Evolutionary conservation across 2,797 vertebrate species (phyloP), one percentile per base, ranked within the genome.

Genomic region (Sebastes matsubarae): DNA sequence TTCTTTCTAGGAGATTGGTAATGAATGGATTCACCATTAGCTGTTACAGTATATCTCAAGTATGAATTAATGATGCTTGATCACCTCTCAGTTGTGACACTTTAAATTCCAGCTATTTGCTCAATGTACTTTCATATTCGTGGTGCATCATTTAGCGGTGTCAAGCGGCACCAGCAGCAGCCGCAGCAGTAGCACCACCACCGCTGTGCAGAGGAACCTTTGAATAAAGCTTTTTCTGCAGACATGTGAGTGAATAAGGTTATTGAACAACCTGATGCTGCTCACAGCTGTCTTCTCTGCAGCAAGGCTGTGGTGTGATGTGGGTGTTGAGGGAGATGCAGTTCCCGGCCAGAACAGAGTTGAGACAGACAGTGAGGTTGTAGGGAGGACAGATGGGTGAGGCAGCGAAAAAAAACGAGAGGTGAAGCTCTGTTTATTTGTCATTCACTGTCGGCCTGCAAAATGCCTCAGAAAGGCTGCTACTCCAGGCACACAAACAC

Each of bases 401-500:
- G 77, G 78, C 58, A 8, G 74, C 52, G 55, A 75, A 78, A 79
- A 77, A 64, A 76, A 50, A 4, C 18, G 20, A 70, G 32, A 64
- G 63, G 36, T 68, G 63, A 70, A 84, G 68, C 72, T 87, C 76
- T 63, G 76, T 91, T 88, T 90, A 73, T 92, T 87, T 88, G 87
- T 91, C 89, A 87, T 77, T 94, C 79, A 75, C 76, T 60, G 67
- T 82, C 79, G 58, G 58, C 68, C 86, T 77, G 76, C 61, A 74
- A 83, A 87, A 59, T 38, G 65, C 81, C 72, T 24, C 52, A 54
- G 77, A 80, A 29, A 83, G 61, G 70, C 80, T 81, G 76, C 79
- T 59, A 27, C 79, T 79, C 38, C 70, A 36, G 27, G 72, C 77
- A 82, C 72, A 66, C 67, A 81, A 77, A 89, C 80, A 73, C 72